These are phyloP conservation scores for Limnephilus auricula DNA, from an alignment of 2,888 invertebrate species.

Conservation along the genomic window DNA sequence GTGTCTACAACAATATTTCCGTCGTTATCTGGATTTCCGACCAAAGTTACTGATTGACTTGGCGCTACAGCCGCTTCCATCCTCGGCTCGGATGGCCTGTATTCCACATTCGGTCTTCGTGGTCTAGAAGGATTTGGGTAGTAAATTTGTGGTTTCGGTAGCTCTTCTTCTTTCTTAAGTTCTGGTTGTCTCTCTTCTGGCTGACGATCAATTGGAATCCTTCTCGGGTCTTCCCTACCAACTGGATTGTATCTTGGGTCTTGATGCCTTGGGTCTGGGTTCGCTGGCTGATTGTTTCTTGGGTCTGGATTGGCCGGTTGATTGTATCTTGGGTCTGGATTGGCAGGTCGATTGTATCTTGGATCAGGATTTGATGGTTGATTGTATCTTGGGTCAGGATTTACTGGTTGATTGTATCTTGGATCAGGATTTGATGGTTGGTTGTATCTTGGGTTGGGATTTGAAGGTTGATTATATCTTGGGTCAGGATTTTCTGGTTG, in stretches of 20 bases:
- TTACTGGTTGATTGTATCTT: not conserved
- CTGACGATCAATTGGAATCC: not conserved
- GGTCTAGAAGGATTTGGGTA: constrained; percentile 38
- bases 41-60: constrained; percentile 35
- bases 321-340: not conserved
- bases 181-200: constrained; percentile 24
- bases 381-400: constrained; percentile 15
- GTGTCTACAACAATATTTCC: constrained; percentile 71
- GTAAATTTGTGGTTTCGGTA: constrained; percentile 25
- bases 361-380: not conserved
- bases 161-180: constrained; percentile 12
- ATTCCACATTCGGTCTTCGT: not conserved
- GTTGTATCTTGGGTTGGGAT: not conserved
- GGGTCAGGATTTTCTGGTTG: constrained; percentile 1
- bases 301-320: not conserved
- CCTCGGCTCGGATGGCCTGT: constrained; percentile 43
- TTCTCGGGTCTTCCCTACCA: not conserved
- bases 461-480: not conserved
- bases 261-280: constrained; percentile 13
- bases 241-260: not conserved
- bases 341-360: not conserved
- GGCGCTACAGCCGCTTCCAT: constrained; percentile 38
- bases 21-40: constrained; percentile 69
- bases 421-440: not conserved
- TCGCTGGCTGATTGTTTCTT: constrained; percentile 12